Evolutionary conservation across 1,140 invertebrate species (phyloP).

Genomic region (Teleopsis dalmanni): DNA sequence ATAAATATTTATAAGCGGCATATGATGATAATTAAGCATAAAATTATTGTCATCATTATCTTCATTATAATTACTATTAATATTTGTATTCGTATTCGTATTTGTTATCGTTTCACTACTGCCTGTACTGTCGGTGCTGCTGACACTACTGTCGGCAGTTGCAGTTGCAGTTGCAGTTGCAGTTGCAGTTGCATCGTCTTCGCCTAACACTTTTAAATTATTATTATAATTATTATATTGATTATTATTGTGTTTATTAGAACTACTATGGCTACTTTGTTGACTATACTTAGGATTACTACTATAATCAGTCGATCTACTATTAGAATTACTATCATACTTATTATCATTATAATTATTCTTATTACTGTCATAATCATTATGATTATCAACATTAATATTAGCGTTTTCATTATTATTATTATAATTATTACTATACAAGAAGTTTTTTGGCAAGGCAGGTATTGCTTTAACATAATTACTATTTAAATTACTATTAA

Average conservation of each 20-base stretch:
- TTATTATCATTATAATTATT: slow-evolving; percentile 1
- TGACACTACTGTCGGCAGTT: slow-evolving; percentile 2
- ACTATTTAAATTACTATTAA: slow-evolving; percentile 20
- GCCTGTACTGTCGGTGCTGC: too few species aligned
- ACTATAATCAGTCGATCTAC: slow-evolving; percentile 9
- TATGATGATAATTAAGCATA: neutral
- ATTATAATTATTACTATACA: slow-evolving; percentile 32
- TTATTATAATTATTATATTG: neutral
- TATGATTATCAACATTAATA: slow-evolving; percentile 4
- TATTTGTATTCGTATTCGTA: neutral
- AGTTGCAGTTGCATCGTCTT: neutral
- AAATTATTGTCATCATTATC: slow-evolving; percentile 1
- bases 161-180: neutral
- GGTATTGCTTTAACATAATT: slow-evolving; percentile 36
- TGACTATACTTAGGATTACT: slow-evolving; percentile 9
- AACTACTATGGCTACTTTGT: slow-evolving; percentile 1
- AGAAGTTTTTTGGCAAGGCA: slow-evolving; percentile 46
- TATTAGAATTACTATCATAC: slow-evolving; percentile 4
- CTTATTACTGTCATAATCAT: slow-evolving; percentile 3
- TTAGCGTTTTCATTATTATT: slow-evolving; percentile 3
- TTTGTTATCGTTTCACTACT: neutral
- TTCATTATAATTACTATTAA: neutral
- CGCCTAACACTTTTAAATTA: neutral
- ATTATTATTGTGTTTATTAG: neutral
- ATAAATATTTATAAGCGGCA: neutral